Conservation (phyloP, 2,888 invertebrate genomes). For the Micoletzkya japonica region DNA sequence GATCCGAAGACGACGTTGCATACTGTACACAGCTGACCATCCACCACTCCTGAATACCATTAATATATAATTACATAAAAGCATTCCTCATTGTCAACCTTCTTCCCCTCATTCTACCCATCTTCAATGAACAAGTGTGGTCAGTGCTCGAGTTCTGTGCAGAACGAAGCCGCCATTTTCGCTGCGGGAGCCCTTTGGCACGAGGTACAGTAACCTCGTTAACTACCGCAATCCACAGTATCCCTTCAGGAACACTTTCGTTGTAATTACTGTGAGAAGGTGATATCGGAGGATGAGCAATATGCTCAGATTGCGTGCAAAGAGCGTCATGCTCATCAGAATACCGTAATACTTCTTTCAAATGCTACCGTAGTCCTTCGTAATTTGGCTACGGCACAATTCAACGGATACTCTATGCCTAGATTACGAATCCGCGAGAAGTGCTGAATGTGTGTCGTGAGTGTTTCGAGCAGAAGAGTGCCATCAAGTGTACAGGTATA, state of each 20-base stretch:
- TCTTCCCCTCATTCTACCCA: neutral
- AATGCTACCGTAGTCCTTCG: neutral
- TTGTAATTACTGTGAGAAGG: neutral
- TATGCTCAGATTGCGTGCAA: constrained; percentile 16
- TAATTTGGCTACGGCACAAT: no score
- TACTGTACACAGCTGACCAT: constrained; percentile 19
- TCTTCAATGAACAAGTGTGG: constrained; percentile 25
- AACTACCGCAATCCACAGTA: neutral
- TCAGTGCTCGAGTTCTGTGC: constrained; percentile 13
- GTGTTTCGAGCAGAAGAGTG: constrained; percentile 24
- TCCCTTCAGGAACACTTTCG: constrained; percentile 23
- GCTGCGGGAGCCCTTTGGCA: constrained; percentile 24
- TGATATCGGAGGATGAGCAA: constrained; percentile 23
- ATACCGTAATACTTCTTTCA: neutral
- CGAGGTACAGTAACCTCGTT: neutral
- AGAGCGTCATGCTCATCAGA: constrained; percentile 1
- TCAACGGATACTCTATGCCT: no score
- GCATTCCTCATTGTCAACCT: neutral
- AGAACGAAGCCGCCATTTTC: constrained; percentile 7
- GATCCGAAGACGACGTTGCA: constrained; percentile 22
- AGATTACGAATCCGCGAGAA: neutral
- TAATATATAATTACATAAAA: neutral
- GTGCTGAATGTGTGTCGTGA: constrained; percentile 2
- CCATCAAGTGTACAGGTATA: constrained; percentile 23
- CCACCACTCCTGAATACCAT: neutral